These are phyloP conservation scores for Machimus rusticus DNA, from an alignment of 2,888 invertebrate genomes.

Conservation along the genomic window DNA sequence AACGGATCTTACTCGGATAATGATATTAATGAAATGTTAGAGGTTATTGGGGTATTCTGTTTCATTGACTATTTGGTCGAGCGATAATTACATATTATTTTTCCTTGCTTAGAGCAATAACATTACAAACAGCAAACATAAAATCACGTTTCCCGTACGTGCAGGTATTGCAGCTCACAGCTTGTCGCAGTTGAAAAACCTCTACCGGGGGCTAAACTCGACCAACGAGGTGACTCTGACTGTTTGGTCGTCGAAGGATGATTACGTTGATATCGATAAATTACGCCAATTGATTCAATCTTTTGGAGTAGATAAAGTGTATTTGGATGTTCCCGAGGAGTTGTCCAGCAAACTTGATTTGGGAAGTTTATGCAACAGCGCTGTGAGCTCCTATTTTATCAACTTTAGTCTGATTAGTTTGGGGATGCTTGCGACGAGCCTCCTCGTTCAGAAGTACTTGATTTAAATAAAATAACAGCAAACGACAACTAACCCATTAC, in stretches of 20 bases:
- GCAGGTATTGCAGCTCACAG: constrained; percentile 76
- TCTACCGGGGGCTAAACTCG: constrained; percentile 64
- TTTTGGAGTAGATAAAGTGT: constrained; percentile 74
- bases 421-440: constrained; percentile 53
- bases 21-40: constrained; percentile 75
- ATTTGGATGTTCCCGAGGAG: constrained; percentile 78
- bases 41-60: constrained; percentile 63
- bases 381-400: constrained; percentile 47
- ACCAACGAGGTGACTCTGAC: constrained; percentile 70
- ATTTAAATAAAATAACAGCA: neutral
- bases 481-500: neutral
- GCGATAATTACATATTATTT: neutral
- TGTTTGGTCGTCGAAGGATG: constrained; percentile 77
- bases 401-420: constrained; percentile 50
- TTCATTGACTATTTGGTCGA: neutral
- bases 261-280: constrained; percentile 72
- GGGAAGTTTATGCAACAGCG: neutral
- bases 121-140: constrained; percentile 65
- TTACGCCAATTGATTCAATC: constrained; percentile 72
- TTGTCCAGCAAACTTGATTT: constrained; percentile 65
- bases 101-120: constrained; percentile 51
- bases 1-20: constrained; percentile 69
- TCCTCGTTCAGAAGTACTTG: constrained; percentile 50
- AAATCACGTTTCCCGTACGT: constrained; percentile 82
- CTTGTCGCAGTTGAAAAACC: constrained; percentile 66